A percentile compares a stretch with the other conserved stretches of the same genome.
Evolutionary conservation across 2,888 invertebrate species (phyloP).

Genomic region (Gryllus longicercus): DNA sequence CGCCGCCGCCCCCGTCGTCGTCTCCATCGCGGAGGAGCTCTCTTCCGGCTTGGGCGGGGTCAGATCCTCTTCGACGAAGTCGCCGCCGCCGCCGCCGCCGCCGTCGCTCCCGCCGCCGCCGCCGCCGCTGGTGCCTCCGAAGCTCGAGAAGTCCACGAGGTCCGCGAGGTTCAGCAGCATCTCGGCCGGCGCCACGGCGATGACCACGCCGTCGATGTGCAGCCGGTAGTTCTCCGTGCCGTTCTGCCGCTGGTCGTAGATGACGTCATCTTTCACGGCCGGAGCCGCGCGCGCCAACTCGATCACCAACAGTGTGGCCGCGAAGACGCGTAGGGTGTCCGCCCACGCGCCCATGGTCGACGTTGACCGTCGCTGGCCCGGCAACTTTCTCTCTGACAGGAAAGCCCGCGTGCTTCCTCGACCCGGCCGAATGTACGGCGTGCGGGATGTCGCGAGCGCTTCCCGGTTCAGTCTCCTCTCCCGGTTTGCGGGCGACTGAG

Average conservation of each 20-base stretch:
- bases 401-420: too few relatives aligned
- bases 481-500: background rate
- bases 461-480: background rate
- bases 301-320: background rate
- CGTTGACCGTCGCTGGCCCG: too few relatives aligned
- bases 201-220: constrained; percentile 64
- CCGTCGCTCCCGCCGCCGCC: constrained; percentile 59
- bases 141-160: constrained; percentile 47
- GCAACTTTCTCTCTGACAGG: too few relatives aligned
- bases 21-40: constrained; percentile 46
- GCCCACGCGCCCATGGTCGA: background rate
- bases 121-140: constrained; percentile 42
- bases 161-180: constrained; percentile 47
- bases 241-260: constrained; percentile 73
- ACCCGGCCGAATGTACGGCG: background rate
- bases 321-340: background rate
- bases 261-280: constrained; percentile 25
- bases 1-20: constrained; percentile 41
- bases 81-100: constrained; percentile 54
- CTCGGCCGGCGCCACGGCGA: constrained; percentile 63
- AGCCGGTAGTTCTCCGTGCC: constrained; percentile 71
- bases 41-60: constrained; percentile 28
- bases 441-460: background rate
- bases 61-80: constrained; percentile 55
- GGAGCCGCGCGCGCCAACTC: background rate